Conservation (phyloP, 2,888 invertebrate species). For the Digitonthophagus gazella region DNA sequence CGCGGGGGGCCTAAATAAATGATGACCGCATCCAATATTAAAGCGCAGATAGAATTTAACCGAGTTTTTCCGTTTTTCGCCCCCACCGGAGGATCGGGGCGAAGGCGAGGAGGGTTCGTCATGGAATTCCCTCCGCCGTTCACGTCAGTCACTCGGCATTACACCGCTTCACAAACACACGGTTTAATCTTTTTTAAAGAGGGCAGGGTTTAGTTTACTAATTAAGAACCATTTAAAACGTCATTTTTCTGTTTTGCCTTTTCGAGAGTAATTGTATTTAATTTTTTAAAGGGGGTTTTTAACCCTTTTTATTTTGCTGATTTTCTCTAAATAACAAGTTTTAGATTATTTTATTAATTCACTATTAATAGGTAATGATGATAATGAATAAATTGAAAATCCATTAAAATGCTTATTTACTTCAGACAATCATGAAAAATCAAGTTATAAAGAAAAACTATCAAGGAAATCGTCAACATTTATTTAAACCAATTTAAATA, state of each 20-base stretch:
- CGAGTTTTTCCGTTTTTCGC: constrained; percentile 11
- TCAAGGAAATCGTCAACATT: too few relatives aligned
- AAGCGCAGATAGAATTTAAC: constrained; percentile 17
- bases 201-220: constrained; percentile 52
- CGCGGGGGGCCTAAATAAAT: constrained; percentile 12
- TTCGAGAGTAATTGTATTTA: constrained; percentile 42
- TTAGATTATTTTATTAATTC: not conserved
- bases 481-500: too few relatives aligned
- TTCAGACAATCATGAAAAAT: too few relatives aligned
- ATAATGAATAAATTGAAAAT: too few relatives aligned
- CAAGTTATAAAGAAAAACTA: too few relatives aligned
- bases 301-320: not conserved
- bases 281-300: constrained; percentile 36
- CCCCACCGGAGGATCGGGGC: not conserved
- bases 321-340: not conserved
- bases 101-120: not conserved
- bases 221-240: constrained; percentile 54
- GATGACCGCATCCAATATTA: constrained; percentile 17
- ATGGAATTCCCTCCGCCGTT: constrained; percentile 24
- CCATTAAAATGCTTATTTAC: too few relatives aligned
- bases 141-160: constrained; percentile 52
- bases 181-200: constrained; percentile 53
- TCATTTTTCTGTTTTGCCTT: constrained; percentile 50
- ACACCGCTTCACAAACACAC: constrained; percentile 52
- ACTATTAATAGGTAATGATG: too few relatives aligned